phyloP scores from a whole-genome alignment of 2,113 vertebrate genomes.

The Gyps fulvus region DNA sequence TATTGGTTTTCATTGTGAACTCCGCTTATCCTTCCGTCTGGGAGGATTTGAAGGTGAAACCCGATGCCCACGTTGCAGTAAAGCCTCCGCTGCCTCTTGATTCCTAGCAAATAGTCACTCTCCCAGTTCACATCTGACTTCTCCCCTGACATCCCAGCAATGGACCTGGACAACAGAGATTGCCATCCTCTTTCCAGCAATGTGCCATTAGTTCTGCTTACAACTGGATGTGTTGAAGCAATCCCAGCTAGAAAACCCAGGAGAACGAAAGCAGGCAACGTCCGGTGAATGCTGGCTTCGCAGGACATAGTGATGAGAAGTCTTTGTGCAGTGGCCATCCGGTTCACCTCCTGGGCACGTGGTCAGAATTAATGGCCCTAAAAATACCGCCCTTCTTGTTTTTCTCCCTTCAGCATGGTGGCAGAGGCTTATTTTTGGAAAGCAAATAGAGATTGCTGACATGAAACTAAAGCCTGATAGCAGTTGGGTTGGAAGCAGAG shows the following conservation, averaged over 20 bases:
- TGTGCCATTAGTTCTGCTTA: slow-evolving; percentile 83
- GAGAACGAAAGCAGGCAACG: slow-evolving; percentile 82
- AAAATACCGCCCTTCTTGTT: slow-evolving; percentile 97
- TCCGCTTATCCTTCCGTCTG: slow-evolving; percentile 89
- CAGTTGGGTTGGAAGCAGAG: slow-evolving; percentile 77
- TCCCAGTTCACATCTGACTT: slow-evolving; percentile 89
- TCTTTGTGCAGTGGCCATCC: slow-evolving; percentile 90
- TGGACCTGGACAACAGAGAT: slow-evolving; percentile 86
- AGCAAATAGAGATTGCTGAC: slow-evolving; percentile 86
- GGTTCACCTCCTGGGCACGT: slow-evolving; percentile 93
- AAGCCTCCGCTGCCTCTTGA: slow-evolving; percentile 92
- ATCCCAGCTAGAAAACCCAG: slow-evolving; percentile 83
- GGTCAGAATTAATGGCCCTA: slow-evolving; percentile 96
- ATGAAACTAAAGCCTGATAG: slow-evolving; percentile 84
- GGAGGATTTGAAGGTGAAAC: slow-evolving; percentile 94
- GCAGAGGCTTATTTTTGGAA: slow-evolving; percentile 95
- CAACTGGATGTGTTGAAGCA: slow-evolving; percentile 77
- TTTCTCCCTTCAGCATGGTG: slow-evolving; percentile 93
- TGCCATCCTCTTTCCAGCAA: slow-evolving; percentile 86
- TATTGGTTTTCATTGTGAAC: slow-evolving; percentile 93
- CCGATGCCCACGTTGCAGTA: slow-evolving; percentile 99
- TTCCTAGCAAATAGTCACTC: slow-evolving; percentile 94
- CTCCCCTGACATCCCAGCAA: slow-evolving; percentile 86
- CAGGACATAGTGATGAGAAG: slow-evolving; percentile 93
- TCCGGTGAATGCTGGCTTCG: slow-evolving; percentile 82